phyloP scores from a whole-genome alignment of 2,888 invertebrate genomes.

The Dryobotodes eremita region DNA sequence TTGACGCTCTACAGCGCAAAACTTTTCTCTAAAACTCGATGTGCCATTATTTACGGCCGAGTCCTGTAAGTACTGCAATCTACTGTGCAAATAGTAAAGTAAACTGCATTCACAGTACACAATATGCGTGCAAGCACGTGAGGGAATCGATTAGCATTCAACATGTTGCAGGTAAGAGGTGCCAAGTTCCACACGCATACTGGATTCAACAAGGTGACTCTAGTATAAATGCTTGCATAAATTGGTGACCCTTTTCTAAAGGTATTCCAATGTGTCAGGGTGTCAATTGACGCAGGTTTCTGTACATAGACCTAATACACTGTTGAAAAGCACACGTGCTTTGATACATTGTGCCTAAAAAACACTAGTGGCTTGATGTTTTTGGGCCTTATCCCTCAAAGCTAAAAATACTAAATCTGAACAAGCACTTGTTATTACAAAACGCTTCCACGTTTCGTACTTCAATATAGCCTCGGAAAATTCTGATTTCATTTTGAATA shows the following conservation, averaged over 20 bases:
- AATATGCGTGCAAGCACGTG: constrained; percentile 34
- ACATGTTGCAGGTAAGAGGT: constrained; percentile 27
- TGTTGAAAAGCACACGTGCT: not conserved
- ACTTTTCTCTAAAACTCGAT: not conserved
- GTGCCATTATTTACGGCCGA: not conserved
- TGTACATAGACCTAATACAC: not conserved
- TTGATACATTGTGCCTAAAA: not conserved
- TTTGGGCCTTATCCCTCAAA: not conserved
- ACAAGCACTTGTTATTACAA: constrained; percentile 30
- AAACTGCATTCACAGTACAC: constrained; percentile 5
- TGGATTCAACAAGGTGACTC: constrained; percentile 18
- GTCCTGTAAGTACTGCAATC: constrained; percentile 2
- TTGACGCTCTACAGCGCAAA: not conserved
- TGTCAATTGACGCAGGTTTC: not conserved
- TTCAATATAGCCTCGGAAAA: constrained; percentile 21
- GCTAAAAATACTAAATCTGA: constrained; percentile 15
- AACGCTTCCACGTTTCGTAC: constrained; percentile 23
- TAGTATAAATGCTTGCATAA: constrained; percentile 8
- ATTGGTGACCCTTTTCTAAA: constrained; percentile 16
- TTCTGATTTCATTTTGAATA: constrained; percentile 41
- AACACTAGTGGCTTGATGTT: not conserved
- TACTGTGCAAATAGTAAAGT: not conserved
- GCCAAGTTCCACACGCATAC: constrained; percentile 43
- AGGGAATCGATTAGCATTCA: constrained; percentile 31
- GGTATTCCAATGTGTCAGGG: not conserved